A percentile compares a stretch with the other conserved stretches of the same genome.
phyloP scores from a whole-genome alignment of 2,888 invertebrate species.

The Azorinus chamasolen region DNA sequence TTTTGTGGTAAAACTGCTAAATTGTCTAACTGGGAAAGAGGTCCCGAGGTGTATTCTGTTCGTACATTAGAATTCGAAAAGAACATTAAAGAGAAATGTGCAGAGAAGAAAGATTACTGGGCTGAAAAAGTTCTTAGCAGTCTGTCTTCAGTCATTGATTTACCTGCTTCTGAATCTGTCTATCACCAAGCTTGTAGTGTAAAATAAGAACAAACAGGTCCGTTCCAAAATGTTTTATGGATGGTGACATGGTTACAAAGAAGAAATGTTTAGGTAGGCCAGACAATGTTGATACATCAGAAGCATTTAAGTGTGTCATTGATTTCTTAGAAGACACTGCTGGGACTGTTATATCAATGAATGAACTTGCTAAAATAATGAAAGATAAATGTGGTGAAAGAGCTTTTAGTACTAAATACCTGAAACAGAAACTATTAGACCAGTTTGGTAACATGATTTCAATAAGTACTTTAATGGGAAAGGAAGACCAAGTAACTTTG shows the following conservation, averaged over 20 bases:
- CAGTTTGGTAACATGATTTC: constrained; percentile 60
- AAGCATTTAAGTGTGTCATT: constrained; percentile 31
- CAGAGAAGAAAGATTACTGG: constrained; percentile 35
- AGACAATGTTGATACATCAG: background rate
- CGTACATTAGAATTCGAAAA: constrained; percentile 19
- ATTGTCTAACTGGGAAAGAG: constrained; percentile 2
- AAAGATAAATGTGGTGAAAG: constrained; percentile 23
- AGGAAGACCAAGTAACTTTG: constrained; percentile 56
- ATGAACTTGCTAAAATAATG: constrained; percentile 37
- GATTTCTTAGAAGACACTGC: constrained; percentile 35
- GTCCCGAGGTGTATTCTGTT: constrained; percentile 5
- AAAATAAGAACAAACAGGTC: constrained; percentile 37
- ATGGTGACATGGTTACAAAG: background rate
- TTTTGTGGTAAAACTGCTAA: constrained; percentile 28
- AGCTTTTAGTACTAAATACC: constrained; percentile 24
- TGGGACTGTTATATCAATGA: constrained; percentile 34
- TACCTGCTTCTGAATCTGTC: constrained; percentile 65
- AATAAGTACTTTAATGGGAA: constrained; percentile 50
- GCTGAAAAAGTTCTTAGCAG: constrained; percentile 24
- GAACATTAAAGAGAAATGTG: constrained; percentile 4
- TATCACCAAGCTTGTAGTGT: constrained; percentile 65
- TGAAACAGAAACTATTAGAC: constrained; percentile 58
- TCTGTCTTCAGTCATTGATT: constrained; percentile 41
- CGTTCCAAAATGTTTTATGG: no score
- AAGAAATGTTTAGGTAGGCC: constrained; percentile 1